Conservation (phyloP, 2,888 invertebrate genomes). For the Zootermopsis nevadensis region DNA sequence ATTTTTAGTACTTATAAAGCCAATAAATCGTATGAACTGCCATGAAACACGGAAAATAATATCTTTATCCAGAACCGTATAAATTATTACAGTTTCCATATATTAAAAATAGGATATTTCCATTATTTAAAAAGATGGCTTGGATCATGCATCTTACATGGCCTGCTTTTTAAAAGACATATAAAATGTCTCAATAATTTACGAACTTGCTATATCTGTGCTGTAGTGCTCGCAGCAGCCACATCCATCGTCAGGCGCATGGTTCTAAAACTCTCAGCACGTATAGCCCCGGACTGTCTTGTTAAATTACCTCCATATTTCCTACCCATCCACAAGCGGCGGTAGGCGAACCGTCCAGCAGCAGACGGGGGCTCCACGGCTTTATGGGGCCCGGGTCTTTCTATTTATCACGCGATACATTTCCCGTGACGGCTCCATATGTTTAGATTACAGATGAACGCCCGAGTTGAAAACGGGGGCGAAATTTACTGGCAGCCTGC, state of each 20-base stretch:
- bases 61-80: constrained; percentile 23
- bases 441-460: constrained; percentile 54
- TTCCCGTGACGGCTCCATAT: constrained; percentile 55
- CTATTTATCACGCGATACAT: constrained; percentile 55
- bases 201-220: constrained; percentile 23
- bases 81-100: constrained; percentile 2
- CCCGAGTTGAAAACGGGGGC: constrained; percentile 53
- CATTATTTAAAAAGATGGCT: background rate
- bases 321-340: constrained; percentile 51
- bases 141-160: constrained; percentile 26
- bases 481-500: constrained; percentile 58
- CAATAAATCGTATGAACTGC: no score
- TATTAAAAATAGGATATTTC: background rate
- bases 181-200: constrained; percentile 41
- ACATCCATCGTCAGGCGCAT: constrained; percentile 31
- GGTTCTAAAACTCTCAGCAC: constrained; percentile 53
- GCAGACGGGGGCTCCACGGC: constrained; percentile 28
- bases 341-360: constrained; percentile 25
- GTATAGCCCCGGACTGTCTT: constrained; percentile 52
- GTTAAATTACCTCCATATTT: constrained; percentile 55
- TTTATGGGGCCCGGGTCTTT: constrained; percentile 46
- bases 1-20: no score
- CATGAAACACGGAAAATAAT: constrained; percentile 19
- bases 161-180: constrained; percentile 20
- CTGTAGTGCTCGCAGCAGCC: background rate